Evolutionary conservation across 2,888 invertebrate genomes (phyloP), one percentile per base, ranked within the genome.

Genomic region (Pilophorus perplexus): DNA sequence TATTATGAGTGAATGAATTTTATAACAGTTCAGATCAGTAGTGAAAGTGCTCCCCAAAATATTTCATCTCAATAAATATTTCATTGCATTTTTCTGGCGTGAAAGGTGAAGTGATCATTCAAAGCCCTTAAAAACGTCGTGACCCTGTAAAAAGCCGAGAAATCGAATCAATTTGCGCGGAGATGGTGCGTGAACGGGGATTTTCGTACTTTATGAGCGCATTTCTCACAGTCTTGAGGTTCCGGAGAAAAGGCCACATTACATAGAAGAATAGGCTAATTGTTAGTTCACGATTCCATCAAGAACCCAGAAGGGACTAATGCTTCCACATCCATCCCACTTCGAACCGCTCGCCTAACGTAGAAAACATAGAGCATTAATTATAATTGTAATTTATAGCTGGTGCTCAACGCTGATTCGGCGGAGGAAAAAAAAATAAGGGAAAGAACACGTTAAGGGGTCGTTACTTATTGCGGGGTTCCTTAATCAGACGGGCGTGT

Each of bases 251-350:
- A n/a, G 44, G 23, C 46, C 52, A 52, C 52, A 52, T n/a, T 33
- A 33, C 52, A 18, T 14, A 38, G 33, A 48, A 42, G 64, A 64
- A 64, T 64, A 37, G 28, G 64, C 64, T 64, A 64, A 64, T 64
- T 52, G 64, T 64, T 64, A 54, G 64, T 40, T 64, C 64, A 64
- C 64, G 64, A 52, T 64, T 64, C 64, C 64, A 64, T 64, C 64
- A 64, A 38, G 40, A 16, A 23, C 38, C 10, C n/a, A 12, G 22
- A 40, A 28, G 52, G 27, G 64, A 54, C 52, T 64, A 64, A 64
- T 64, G 64, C 64, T 52, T 37, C 64, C 64, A 64, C 52, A 64
- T 64, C 64, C 64, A 64, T 62, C 62, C 44, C 46, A 28, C 46
- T 28, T 62, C 28, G 48, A 48, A 20, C 62, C 44, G 62, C 62